Percentiles rank a stretch among this genome's conserved stretches.
Evolutionary conservation across 2,797 vertebrate species (phyloP).

Genomic region (Mycteria americana): DNA sequence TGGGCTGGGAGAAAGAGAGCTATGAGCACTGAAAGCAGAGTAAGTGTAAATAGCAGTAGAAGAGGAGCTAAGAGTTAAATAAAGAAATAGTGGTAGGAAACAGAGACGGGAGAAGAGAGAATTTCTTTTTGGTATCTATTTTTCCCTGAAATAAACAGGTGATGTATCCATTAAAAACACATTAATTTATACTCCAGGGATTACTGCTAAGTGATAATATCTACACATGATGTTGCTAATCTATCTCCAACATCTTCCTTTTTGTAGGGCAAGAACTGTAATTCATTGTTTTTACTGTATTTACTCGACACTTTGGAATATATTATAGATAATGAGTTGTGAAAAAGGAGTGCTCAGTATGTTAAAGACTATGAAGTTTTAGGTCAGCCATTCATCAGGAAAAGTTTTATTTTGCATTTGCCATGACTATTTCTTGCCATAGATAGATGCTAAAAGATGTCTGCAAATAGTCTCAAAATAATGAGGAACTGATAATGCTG

Average conservation of each 20-base stretch:
- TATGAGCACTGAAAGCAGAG: background rate
- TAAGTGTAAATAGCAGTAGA: background rate
- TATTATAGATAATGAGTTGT: constrained; percentile 1
- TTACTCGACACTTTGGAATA: background rate
- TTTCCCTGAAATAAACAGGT: background rate
- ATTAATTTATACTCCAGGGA: background rate
- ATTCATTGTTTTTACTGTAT: background rate
- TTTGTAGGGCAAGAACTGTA: background rate
- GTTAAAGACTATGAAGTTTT: background rate
- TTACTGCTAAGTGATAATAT: background rate
- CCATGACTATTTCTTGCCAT: background rate
- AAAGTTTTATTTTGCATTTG: constrained; percentile 9
- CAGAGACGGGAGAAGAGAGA: background rate
- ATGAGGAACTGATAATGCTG: background rate
- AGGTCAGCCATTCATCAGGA: background rate
- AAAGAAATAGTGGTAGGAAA: background rate
- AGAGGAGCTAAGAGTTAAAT: background rate
- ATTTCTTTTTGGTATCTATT: background rate
- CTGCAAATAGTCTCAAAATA: constrained; percentile 49
- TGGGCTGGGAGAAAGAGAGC: background rate
- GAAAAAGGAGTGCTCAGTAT: background rate
- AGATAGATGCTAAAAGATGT: background rate
- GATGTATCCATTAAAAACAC: background rate
- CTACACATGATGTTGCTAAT: background rate
- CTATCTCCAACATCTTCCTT: background rate